These are phyloP conservation scores for Cervus canadensis DNA, from an alignment of 2,113 vertebrate species.

Conservation along the genomic window DNA sequence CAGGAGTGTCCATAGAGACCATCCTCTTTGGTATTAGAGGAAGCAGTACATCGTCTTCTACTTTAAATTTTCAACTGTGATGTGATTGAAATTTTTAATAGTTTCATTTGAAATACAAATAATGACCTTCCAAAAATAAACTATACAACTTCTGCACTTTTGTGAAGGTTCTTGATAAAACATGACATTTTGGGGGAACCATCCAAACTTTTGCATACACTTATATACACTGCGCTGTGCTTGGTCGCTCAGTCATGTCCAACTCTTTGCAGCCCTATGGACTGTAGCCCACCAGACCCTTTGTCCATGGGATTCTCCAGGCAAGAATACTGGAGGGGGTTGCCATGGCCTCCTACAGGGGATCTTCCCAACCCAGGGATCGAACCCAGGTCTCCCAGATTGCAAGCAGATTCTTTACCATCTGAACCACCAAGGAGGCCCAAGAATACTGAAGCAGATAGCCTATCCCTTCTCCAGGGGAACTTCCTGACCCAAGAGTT, in stretches of 20 bases:
- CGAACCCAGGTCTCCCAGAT: neutral
- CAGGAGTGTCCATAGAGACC: neutral
- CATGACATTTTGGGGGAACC: neutral
- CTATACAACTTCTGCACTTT: neutral
- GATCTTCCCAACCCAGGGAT: neutral
- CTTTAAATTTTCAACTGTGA: neutral
- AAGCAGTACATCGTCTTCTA: neutral
- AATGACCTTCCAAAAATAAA: neutral
- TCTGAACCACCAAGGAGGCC: neutral
- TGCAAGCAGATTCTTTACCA: neutral
- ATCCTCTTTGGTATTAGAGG: neutral
- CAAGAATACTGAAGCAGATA: neutral
- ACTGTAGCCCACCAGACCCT: neutral
- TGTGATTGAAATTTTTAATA: neutral
- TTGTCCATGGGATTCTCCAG: neutral
- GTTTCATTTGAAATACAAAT: neutral
- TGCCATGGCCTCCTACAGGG: neutral
- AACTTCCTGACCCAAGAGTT: neutral
- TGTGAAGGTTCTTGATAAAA: neutral
- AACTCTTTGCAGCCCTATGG: fast-evolving
- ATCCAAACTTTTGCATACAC: neutral
- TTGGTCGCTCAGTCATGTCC: neutral
- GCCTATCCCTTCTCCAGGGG: neutral
- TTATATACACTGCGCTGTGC: neutral
- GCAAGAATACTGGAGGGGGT: neutral